Evolutionary conservation across 2,888 invertebrate genomes (phyloP).

Genomic region (Andrena flavipes): DNA sequence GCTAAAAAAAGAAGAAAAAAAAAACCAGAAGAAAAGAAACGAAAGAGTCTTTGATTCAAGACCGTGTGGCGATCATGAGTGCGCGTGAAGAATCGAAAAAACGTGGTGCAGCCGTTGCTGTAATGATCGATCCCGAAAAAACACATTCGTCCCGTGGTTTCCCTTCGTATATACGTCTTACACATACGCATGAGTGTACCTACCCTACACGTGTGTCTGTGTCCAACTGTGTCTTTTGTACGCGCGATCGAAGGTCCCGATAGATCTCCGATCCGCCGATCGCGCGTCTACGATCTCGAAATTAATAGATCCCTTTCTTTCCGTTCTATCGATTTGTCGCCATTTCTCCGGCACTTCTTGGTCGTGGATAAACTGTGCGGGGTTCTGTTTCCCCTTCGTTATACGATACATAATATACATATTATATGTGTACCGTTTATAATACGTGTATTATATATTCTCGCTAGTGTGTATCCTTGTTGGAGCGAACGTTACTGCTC

Average conservation of each 20-base stretch:
- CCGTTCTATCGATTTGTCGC: constrained; percentile 42
- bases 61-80: constrained; percentile 56
- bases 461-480: constrained; percentile 31
- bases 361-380: constrained; percentile 52
- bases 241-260: constrained; percentile 28
- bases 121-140: constrained; percentile 33
- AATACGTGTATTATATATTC: constrained; percentile 54
- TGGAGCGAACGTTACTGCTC: constrained; percentile 44
- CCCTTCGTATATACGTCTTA: constrained; percentile 14
- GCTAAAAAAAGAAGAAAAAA: constrained; percentile 69
- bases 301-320: constrained; percentile 15
- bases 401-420: constrained; percentile 57
- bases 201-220: neutral
- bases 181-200: constrained; percentile 3
- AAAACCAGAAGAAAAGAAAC: constrained; percentile 58
- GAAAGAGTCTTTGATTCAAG: constrained; percentile 61
- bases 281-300: constrained; percentile 40
- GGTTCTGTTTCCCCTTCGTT: constrained; percentile 33
- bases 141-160: constrained; percentile 16
- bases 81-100: constrained; percentile 46
- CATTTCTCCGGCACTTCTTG: constrained; percentile 58
- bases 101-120: constrained; percentile 57
- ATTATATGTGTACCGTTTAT: constrained; percentile 45
- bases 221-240: constrained; percentile 3
- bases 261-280: constrained; percentile 10